Evolutionary conservation across 2,113 vertebrate genomes (phyloP), one percentile per base, ranked within the genome.

Genomic region (Apeltes quadracus): DNA sequence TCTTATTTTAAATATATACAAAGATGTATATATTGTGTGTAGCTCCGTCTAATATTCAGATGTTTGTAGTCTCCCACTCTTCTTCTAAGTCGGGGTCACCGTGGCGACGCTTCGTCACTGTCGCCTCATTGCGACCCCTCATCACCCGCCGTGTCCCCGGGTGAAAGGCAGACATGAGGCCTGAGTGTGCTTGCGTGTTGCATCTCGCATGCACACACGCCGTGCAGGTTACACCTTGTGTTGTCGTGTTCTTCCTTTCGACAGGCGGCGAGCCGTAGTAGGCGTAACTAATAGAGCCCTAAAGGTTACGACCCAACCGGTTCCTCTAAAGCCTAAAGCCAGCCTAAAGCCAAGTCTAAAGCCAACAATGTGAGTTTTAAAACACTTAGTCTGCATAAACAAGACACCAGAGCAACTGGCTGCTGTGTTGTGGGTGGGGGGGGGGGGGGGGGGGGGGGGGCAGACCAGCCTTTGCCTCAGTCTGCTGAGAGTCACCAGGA

Each of bases 381-480:
- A 88, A 66, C 55, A 66, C 82, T 46, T 81, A 88, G 44, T 85
- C 38, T 3, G 72, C 84, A 84, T 81, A 82, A 85, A 83, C 63
- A 84, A 57, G 62, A 85, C 58, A 83, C 75, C 72, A 70, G 69
- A 66, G 68, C 68, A 55, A 59, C 53, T 23, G 27, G 63, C 36
- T 68, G 53, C 72, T 41, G 46, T 71, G 55, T 4, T 22, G 58
- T 36, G 9, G 14, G 29, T 27, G 13, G 18, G 39, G n/a, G 38
- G 14, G 27, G 41, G 2, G 1, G 4, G 32, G 44, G 43, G 39
- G 36, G 72, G 9, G 22, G 63, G 38, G 59, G 61, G 12, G 71
- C 72, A 38, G 57, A 20, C 41, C 41, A 36, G 65, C 43, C 22
- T 81, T 81, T 80, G 61, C 69, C 69, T 79, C 38, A 22, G 46